phyloP scores from a whole-genome alignment of 2,888 invertebrate genomes.

The Clostera curtula region DNA sequence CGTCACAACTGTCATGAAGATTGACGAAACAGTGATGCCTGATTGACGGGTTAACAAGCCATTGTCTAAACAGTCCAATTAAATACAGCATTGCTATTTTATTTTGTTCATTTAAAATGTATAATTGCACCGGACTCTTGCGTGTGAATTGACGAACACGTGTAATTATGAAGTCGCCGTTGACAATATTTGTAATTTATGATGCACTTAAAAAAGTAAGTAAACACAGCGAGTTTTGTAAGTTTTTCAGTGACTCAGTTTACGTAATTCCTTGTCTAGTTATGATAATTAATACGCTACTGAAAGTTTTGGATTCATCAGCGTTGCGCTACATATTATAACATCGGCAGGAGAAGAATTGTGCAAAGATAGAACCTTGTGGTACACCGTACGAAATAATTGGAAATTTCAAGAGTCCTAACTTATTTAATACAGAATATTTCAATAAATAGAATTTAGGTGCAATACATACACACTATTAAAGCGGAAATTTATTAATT shows the following conservation, averaged over 20 bases:
- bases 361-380: no score
- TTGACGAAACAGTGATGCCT: slow-evolving; percentile 10
- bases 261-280: neutral
- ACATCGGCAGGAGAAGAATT: no score
- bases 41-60: slow-evolving; percentile 14
- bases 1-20: slow-evolving; percentile 12
- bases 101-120: slow-evolving; percentile 18
- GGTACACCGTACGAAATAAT: no score
- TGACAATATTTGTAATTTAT: slow-evolving; percentile 22
- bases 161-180: slow-evolving; percentile 18
- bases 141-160: slow-evolving; percentile 16
- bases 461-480: no score
- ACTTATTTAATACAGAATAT: no score
- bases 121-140: slow-evolving; percentile 13
- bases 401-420: no score
- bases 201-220: slow-evolving; percentile 3
- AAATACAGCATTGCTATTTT: slow-evolving; percentile 14
- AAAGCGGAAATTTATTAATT: no score
- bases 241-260: neutral
- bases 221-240: slow-evolving; percentile 5
- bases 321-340: no score
- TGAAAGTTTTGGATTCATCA: neutral
- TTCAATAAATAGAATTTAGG: no score
- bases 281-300: slow-evolving; percentile 1
- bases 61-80: slow-evolving; percentile 16